Percentiles rank a stretch among this genome's conserved stretches.
These are phyloP conservation scores for Dasyurus viverrinus DNA, from an alignment of 2,113 vertebrate species.

Conservation along the genomic window DNA sequence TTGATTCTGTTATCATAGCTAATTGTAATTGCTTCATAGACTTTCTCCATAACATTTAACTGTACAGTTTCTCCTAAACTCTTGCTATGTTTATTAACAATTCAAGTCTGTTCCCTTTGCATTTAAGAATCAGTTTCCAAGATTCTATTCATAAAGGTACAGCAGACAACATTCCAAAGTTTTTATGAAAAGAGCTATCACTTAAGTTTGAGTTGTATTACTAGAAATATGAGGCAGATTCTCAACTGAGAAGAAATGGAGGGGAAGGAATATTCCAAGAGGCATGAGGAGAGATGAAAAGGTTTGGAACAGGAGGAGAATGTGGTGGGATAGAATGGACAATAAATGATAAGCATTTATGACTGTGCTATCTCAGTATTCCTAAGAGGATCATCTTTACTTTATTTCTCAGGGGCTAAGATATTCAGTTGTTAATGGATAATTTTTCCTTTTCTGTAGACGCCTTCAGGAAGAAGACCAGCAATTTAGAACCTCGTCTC, in stretches of 20 bases:
- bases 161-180: background rate
- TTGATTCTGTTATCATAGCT: background rate
- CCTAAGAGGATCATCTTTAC: background rate
- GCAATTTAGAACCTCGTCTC: constrained; percentile 93
- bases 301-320: background rate
- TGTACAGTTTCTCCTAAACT: background rate
- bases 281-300: background rate
- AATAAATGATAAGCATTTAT: background rate
- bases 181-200: background rate
- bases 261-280: background rate
- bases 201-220: background rate
- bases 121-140: background rate
- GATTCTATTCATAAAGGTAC: background rate
- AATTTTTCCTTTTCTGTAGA: constrained; percentile 81
- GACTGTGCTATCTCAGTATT: background rate
- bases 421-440: constrained; percentile 45
- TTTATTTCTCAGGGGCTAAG: background rate
- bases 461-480: constrained; percentile 94
- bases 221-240: background rate
- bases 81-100: background rate
- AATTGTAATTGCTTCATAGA: background rate
- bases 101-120: background rate
- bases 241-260: background rate
- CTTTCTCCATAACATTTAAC: no score
- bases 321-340: background rate